These are phyloP conservation scores for Notamacropus eugenii DNA, from an alignment of 2,797 vertebrate species.

Conservation along the genomic window DNA sequence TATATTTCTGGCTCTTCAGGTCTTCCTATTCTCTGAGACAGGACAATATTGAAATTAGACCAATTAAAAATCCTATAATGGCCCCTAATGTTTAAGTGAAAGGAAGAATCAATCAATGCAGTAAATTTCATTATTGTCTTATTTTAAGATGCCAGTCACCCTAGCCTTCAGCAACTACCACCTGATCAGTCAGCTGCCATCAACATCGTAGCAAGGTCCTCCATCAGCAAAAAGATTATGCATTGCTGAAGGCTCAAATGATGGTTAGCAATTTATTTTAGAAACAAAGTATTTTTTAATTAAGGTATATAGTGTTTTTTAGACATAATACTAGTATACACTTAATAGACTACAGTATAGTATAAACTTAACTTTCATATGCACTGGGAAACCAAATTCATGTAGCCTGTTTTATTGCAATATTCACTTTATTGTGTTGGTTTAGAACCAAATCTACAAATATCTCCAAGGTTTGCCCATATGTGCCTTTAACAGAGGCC, in stretches of 20 bases:
- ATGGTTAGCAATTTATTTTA: too few species aligned
- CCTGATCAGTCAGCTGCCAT: too few species aligned
- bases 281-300: too few species aligned
- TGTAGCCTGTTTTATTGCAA: background rate
- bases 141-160: background rate
- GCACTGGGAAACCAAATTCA: background rate
- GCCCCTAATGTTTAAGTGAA: background rate
- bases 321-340: background rate
- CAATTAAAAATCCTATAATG: background rate
- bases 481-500: background rate
- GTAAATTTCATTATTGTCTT: background rate
- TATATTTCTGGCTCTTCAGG: background rate
- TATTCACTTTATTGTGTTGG: background rate
- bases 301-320: too few species aligned
- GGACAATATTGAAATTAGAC: background rate
- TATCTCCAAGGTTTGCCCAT: background rate
- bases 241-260: too few species aligned
- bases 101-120: background rate
- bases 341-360: background rate
- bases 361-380: background rate
- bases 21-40: background rate
- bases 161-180: too few species aligned
- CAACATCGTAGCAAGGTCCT: too few species aligned
- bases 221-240: too few species aligned
- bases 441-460: background rate